These are phyloP conservation scores for Pterocles burchelli DNA, from an alignment of 2,113 vertebrate genomes.

Conservation along the genomic window DNA sequence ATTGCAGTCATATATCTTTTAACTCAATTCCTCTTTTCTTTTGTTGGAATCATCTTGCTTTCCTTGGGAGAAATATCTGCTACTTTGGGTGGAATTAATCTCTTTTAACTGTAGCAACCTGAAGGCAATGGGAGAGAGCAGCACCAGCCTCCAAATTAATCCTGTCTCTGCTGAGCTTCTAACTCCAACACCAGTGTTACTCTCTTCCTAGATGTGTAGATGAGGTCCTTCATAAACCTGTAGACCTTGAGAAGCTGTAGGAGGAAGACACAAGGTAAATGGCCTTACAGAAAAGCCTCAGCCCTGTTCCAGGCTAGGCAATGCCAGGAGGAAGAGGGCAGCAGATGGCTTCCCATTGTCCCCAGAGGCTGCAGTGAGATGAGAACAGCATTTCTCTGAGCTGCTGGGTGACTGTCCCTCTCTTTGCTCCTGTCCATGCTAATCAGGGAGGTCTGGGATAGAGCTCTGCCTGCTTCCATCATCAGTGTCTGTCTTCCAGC, in stretches of 20 bases:
- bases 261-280: not conserved
- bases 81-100: not conserved
- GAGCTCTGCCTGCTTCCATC: not conserved
- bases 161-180: not conserved
- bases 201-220: not conserved
- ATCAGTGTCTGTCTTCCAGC: not conserved
- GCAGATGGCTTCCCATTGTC: not conserved
- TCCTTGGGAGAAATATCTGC: not conserved
- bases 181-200: not conserved
- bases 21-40: not conserved
- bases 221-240: not conserved
- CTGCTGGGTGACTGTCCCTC: not conserved
- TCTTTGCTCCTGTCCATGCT: not conserved
- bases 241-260: not conserved
- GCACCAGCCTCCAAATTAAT: not conserved
- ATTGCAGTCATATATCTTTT: not conserved
- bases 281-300: not conserved
- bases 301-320: not conserved
- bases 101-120: not conserved
- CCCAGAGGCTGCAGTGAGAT: not conserved
- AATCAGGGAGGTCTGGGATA: not conserved
- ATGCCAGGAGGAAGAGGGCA: not conserved
- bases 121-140: not conserved
- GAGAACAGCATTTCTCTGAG: not conserved
- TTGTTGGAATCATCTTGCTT: not conserved